These are phyloP conservation scores for Laothoe populi DNA, from an alignment of 2,888 invertebrate species.

Conservation along the genomic window DNA sequence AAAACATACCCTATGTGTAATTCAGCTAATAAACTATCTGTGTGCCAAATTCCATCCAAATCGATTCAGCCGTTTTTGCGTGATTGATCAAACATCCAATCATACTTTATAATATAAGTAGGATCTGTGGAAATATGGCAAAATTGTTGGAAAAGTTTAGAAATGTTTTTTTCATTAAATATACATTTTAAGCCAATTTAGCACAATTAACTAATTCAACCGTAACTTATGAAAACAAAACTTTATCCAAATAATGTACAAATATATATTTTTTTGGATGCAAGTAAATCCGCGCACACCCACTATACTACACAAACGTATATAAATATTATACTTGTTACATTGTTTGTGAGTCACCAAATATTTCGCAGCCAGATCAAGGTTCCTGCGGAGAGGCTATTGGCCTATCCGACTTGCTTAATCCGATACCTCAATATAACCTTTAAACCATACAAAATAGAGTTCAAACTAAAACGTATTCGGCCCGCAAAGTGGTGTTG, in stretches of 20 bases:
- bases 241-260: too few species aligned
- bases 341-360: slow-evolving; percentile 51
- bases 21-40: too few species aligned
- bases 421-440: neutral
- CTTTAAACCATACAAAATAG: slow-evolving; percentile 1
- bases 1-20: too few species aligned
- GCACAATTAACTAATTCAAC: too few species aligned
- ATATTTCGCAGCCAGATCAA: slow-evolving; percentile 61
- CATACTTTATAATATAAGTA: too few species aligned
- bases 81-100: too few species aligned
- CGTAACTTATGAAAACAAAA: too few species aligned
- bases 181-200: too few species aligned
- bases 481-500: neutral
- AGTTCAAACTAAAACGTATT: slow-evolving; percentile 12
- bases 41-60: too few species aligned
- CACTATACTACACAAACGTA: slow-evolving; percentile 32
- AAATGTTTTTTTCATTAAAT: too few species aligned
- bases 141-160: neutral
- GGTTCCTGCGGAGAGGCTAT: slow-evolving; percentile 60
- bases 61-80: too few species aligned
- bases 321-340: slow-evolving; percentile 28
- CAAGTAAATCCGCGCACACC: neutral
- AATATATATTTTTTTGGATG: neutral
- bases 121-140: too few species aligned
- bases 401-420: slow-evolving; percentile 54